Percentiles rank a stretch among this genome's conserved stretches.
Conservation (phyloP, 2,888 invertebrate genomes). For the Tortricodes alternella region DNA sequence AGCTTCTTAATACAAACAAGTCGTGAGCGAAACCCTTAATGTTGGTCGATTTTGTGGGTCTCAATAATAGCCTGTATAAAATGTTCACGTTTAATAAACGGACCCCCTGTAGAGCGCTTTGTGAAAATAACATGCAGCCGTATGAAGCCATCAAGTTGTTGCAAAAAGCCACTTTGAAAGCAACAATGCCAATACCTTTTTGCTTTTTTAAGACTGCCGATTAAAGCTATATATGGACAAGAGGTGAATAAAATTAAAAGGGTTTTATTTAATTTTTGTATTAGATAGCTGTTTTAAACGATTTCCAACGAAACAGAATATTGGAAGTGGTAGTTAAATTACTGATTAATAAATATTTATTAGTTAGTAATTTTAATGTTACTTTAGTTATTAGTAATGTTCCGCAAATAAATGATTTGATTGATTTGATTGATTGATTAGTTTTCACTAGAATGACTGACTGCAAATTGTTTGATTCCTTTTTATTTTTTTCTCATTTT, state of each 20-base stretch:
- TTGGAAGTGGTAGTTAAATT: no score
- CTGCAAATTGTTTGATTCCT: no score
- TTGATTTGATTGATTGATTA: no score
- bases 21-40: constrained; percentile 1
- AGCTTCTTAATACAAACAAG: background rate
- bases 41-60: constrained; percentile 1
- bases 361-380: no score
- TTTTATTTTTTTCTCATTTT: no score
- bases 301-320: no score
- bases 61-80: constrained; percentile 37
- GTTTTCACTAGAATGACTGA: no score
- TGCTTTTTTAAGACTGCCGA: background rate
- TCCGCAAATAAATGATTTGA: no score
- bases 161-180: background rate
- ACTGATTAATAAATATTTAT: no score
- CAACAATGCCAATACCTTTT: background rate
- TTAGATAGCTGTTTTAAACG: no score
- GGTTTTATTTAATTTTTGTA: background rate
- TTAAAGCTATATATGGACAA: background rate
- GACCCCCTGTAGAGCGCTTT: constrained; percentile 55
- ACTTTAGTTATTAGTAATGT: no score
- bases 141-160: constrained; percentile 14
- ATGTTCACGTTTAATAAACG: constrained; percentile 50
- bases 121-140: constrained; percentile 8
- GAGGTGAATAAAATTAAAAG: background rate